Base-by-base conservation (phyloP, 2,113 vertebrate species). In the Chlamydotis undulata region DNA sequence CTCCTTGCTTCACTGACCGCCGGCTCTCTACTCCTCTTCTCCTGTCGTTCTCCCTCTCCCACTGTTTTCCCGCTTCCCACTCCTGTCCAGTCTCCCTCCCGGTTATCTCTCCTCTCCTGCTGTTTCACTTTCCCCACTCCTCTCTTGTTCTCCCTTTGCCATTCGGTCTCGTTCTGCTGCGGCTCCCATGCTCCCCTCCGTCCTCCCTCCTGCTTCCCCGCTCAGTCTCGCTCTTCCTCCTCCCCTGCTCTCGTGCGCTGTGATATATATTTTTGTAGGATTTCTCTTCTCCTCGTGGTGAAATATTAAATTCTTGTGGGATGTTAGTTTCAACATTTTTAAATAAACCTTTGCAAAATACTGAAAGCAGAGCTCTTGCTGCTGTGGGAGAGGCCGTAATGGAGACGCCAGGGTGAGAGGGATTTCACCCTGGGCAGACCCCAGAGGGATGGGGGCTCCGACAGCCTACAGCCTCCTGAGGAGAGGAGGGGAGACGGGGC, bases 181-280 rank as follows among this genome's bases (percentile, higher is more conserved):
- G 0, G 82, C 24, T 89, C 83, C 55, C 81, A 88, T 81, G 77
- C 60, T 65, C 33, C 47, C 50, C 35, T 75, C 79, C 4, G 9
- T 82, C 49, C 67, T 91, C 68, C 56, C 45, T 73, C 65, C 43
- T 55, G 76, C 63, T 80, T 88, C 83, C 81, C 81, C 7, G 87
- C 90, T 93, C 92, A 61, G 80, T 82, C 94, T 97, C 24, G 77
- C 57, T 90, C 87, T 91, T 87, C 37, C 56, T 82, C 84, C 55
- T 96, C 88, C 96, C 86, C 77, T 85, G 87, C 88, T 96, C 87
- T 96, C 77, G 92, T 98, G 98, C 80, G 97, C 97, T 98, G 98
- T 98, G 97, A 98, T 98, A 98, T 98, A 98, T 98, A 98, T 98
- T 98, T 98, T 98, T 98, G 98, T 98, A 98, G 98, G 98, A 97